phyloP scores from a whole-genome alignment of 92 coral and sea anemone genomes.

The Heteractis magnifica region DNA sequence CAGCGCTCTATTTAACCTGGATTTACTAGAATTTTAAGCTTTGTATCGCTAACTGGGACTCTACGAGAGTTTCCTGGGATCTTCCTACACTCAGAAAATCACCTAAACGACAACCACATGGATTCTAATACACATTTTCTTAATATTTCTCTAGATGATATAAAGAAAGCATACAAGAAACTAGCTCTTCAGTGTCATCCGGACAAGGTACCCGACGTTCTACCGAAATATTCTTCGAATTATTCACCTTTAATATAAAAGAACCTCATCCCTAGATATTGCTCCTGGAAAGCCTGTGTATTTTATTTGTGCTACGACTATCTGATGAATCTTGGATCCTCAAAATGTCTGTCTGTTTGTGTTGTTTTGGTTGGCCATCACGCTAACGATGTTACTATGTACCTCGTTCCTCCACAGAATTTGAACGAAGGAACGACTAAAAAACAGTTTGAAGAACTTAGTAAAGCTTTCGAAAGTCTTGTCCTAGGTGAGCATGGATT shows the following conservation, averaged over 20 bases:
- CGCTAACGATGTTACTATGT: not conserved
- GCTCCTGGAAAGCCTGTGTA: not conserved
- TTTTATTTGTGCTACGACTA: not conserved
- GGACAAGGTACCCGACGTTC: constrained; percentile 64
- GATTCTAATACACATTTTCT: constrained; percentile 37
- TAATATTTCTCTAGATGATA: constrained; percentile 79
- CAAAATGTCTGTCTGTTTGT: not conserved
- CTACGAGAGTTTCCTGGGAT: not conserved
- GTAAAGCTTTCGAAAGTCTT: constrained; percentile 75
- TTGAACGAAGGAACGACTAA: constrained; percentile 65
- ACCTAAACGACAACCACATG: constrained; percentile 2
- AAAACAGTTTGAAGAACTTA: constrained; percentile 79
- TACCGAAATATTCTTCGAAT: not conserved
- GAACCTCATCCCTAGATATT: not conserved
- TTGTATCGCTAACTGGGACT: constrained; percentile 7
- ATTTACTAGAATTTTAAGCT: constrained; percentile 6
- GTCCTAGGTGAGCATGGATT: constrained; percentile 55
- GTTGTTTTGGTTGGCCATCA: constrained; percentile 15
- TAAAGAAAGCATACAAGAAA: constrained; percentile 86
- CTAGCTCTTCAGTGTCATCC: constrained; percentile 84
- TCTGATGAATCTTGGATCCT: not conserved
- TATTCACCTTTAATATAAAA: not conserved
- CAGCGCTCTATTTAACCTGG: constrained; percentile 3
- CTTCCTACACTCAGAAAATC: not conserved
- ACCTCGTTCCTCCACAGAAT: constrained; percentile 57